Percentiles rank a stretch among this genome's conserved stretches.
Conservation (phyloP, 1,140 invertebrate species). For the Bacillus rossius region DNA sequence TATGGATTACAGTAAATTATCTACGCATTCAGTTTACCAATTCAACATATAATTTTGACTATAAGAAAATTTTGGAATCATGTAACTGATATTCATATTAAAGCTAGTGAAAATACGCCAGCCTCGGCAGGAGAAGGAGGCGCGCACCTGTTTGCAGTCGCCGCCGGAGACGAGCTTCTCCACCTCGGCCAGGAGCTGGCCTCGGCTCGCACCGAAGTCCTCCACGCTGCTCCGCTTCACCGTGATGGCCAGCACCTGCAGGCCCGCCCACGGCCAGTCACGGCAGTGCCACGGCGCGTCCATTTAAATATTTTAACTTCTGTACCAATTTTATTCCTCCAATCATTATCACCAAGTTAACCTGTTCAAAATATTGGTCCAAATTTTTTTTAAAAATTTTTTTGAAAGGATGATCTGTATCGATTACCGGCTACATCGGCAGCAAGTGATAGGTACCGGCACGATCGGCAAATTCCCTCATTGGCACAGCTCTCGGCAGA, state of each 20-base stretch:
- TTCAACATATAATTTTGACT: no score
- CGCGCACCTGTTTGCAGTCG: conserved; percentile 50
- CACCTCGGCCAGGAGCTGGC: conserved; percentile 65
- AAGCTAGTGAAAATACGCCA: no score
- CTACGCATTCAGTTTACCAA: no score
- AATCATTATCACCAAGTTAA: not conserved
- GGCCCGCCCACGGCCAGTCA: not conserved
- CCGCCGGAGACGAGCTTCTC: conserved; percentile 61
- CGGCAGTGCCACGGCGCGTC: not conserved
- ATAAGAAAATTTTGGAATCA: no score
- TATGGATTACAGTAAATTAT: no score
- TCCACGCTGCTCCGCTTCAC: conserved; percentile 75
- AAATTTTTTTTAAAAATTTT: not conserved
- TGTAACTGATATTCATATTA: no score
- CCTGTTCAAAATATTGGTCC: not conserved
- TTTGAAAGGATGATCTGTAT: not conserved
- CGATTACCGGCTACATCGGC: not conserved
- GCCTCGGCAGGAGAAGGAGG: no score
- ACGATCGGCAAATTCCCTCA: no score
- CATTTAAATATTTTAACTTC: not conserved
- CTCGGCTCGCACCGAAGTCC: conserved; percentile 59
- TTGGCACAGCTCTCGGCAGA: no score
- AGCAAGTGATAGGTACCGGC: no score
- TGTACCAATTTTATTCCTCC: not conserved
- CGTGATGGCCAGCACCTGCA: conserved; percentile 70